Base-by-base conservation (phyloP, 2,113 vertebrate genomes). In the Ictalurus punctatus region DNA sequence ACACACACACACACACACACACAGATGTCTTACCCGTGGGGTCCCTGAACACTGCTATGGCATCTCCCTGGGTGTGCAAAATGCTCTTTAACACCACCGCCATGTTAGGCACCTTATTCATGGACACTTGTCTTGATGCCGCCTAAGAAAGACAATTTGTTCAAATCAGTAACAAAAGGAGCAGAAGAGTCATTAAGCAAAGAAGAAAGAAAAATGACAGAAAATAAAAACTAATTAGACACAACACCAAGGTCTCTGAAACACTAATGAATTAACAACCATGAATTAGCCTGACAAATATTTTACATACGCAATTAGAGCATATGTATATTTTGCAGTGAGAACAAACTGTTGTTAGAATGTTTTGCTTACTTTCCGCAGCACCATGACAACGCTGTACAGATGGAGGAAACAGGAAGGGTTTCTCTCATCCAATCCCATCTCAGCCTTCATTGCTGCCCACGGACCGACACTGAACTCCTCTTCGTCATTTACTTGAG, bases 61-160 rank as follows among this genome's bases (percentile, higher is more conserved):
- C 98, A 0, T 99, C 98, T 0, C 95, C 90, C 0, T 96, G 95
- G n/a, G 96, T 97, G 94, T 95, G 96, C 37, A 93, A 94, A 91
- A 99, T 94, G 86, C 93, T 96, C 92, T 98, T 99, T 93, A 99
- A 94, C 91, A 98, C 94, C 40, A 99, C 98, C 0, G 97, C 98
- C 98, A 99, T 99, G 93, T 94, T 96, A 88, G 98, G 98, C 0
- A 99, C 98, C 84, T 99, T 99, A 96, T 98, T 99, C 87, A 94
- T 97, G 0, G 95, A 94, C 65, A 99, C 96, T 92, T 98, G 98
- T 93, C 96, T 98, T 85, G 99, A 94, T 14, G 97, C 98, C 27
- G 98, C 98, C 98, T 99, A 85, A 12, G n/a, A 67, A 34, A 76
- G 44, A 4, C 73, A 40, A 2, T 1, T 59, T 58, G 19, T 83